Base-by-base conservation (phyloP, 1,140 invertebrate species). In the Chymomyza costata region DNA sequence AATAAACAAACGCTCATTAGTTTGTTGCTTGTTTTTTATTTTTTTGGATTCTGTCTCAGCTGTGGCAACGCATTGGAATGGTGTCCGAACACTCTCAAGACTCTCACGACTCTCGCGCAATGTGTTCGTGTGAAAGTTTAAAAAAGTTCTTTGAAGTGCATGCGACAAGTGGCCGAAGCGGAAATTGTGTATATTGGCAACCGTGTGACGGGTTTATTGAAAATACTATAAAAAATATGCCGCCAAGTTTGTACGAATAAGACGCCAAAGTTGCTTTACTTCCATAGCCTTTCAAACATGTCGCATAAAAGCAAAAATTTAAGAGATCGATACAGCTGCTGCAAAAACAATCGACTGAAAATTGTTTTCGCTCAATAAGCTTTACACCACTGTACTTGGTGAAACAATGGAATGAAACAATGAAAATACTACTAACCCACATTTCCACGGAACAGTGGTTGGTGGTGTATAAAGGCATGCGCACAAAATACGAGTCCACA, bases 371-470 rank as follows among this genome's bases (percentile, higher is more conserved):
- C n/a, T 34, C 32, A 25, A n/a, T n/a, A n/a, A n/a, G 0, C n/a
- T 46, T 13, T 25, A 38, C n/a, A 78, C 66, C 71, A 76, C 71
- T 57, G 71, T 76, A 58, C 71, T 37, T 41, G 37, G 38, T 39
- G 47, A 58, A 59, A 54, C 50, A 50, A 37, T 25, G 70, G 53
- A 74, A 65, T 57, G 31, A 35, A 71, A 64, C 40, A 35, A 14
- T 49, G 35, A 43, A 45, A 50, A n/a, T 73, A 76, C 67, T n/a
- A 76, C 66, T 76, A 76, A 76, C 71, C 78, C 73, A 76, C 34
- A 65, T 71, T 76, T 76, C 67, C 71, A 78, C 64, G 61, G 69
- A 69, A 60, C 69, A 74, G 14, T 31, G 31, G 21, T 57, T 51
- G n/a, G 16, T 34, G 37, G 34, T 53, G 51, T n/a, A n/a, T n/a